phyloP scores from a whole-genome alignment of 1,140 invertebrate species.

The Drosophila carrolli region DNA sequence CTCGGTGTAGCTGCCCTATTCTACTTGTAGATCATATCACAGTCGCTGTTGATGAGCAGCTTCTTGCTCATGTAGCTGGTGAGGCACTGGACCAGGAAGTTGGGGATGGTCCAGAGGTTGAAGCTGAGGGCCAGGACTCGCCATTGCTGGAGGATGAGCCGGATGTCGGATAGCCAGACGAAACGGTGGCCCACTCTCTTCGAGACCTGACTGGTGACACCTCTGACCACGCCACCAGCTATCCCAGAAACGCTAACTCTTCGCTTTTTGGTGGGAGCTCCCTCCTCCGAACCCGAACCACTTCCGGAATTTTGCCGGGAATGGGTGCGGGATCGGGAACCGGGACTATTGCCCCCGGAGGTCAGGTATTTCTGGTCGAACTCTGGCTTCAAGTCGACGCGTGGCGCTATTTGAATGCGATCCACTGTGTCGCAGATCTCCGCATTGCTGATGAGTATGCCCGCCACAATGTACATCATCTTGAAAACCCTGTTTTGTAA shows the following conservation, averaged over 20 bases:
- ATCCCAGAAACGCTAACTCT: slow-evolving; percentile 60
- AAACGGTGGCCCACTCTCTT: slow-evolving; percentile 57
- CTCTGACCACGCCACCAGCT: slow-evolving; percentile 60
- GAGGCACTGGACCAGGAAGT: slow-evolving; percentile 66
- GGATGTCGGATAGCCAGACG: slow-evolving; percentile 59
- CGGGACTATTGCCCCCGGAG: slow-evolving; percentile 3
- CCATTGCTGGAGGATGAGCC: slow-evolving; percentile 58
- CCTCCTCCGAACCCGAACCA: slow-evolving; percentile 19
- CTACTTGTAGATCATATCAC: slow-evolving; percentile 83
- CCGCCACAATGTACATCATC: slow-evolving; percentile 81
- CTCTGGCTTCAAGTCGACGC: slow-evolving; percentile 71
- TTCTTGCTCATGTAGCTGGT: slow-evolving; percentile 71
- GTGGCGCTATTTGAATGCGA: slow-evolving; percentile 81
- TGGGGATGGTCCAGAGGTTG: slow-evolving; percentile 78
- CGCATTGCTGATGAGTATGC: slow-evolving; percentile 80
- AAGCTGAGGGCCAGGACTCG: slow-evolving; percentile 58
- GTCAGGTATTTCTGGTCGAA: slow-evolving; percentile 24
- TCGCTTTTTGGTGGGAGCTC: not conserved
- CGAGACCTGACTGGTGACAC: slow-evolving; percentile 62
- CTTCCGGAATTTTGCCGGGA: slow-evolving; percentile 28
- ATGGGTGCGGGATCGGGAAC: slow-evolving; percentile 33
- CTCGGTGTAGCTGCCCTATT: slow-evolving; percentile 36
- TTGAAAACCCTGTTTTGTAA: slow-evolving; percentile 65
- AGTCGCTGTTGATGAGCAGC: slow-evolving; percentile 77
- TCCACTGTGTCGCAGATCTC: slow-evolving; percentile 81